phyloP scores from a whole-genome alignment of 2,113 vertebrate genomes.

The Forbesichthys papilliferus region DNA sequence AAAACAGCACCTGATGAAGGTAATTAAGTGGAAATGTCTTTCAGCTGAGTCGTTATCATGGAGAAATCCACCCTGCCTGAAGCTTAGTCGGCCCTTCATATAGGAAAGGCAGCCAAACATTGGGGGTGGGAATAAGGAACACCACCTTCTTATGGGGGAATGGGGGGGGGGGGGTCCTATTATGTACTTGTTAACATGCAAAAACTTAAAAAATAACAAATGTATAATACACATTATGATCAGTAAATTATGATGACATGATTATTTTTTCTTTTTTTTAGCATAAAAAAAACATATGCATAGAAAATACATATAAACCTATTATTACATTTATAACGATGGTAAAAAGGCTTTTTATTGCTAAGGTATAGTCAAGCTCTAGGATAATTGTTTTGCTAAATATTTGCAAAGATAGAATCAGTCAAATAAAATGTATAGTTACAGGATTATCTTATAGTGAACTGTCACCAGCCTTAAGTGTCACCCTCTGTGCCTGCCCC shows the following conservation, averaged over 20 bases:
- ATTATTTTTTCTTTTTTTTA: too few species aligned
- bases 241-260: too few species aligned
- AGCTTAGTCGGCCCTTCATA: slow-evolving; percentile 2
- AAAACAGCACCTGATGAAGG: slow-evolving; percentile 64
- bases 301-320: too few species aligned
- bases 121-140: background rate
- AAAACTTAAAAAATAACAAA: too few species aligned
- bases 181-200: too few species aligned
- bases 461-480: background rate
- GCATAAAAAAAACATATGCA: too few species aligned
- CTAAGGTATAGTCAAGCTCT: background rate
- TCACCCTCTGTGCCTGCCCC: background rate
- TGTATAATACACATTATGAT: too few species aligned
- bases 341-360: background rate
- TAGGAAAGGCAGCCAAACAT: slow-evolving; percentile 6
- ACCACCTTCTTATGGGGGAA: background rate
- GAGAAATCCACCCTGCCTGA: slow-evolving; percentile 37
- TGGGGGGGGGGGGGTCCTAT: too few species aligned
- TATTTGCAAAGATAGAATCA: background rate
- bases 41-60: slow-evolving; percentile 54
- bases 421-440: background rate
- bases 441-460: background rate
- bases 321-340: too few species aligned
- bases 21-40: slow-evolving; percentile 70
- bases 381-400: background rate